Conservation (phyloP, 2,113 vertebrate genomes). For the Triplophysa siluroides region DNA sequence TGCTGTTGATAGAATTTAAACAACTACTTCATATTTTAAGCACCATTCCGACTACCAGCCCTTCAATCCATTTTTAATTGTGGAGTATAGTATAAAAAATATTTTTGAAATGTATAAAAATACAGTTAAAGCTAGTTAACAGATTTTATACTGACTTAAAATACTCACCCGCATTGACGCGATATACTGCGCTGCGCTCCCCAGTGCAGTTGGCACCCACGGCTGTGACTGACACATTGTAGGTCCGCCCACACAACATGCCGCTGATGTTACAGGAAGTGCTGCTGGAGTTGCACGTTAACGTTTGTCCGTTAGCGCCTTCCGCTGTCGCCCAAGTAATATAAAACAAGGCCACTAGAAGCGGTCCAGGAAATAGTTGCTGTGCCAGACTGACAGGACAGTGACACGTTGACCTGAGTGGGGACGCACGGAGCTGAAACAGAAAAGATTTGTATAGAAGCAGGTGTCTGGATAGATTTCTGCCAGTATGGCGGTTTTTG, state of each 20-base stretch:
- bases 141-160: not conserved
- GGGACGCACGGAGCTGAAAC: slow-evolving; percentile 54
- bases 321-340: slow-evolving; percentile 42
- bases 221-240: slow-evolving; percentile 53
- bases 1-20: too few relatives aligned
- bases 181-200: slow-evolving; percentile 31
- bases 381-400: slow-evolving; percentile 47
- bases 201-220: slow-evolving; percentile 42
- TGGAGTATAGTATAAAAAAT: too few relatives aligned
- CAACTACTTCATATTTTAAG: too few relatives aligned
- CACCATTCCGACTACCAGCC: too few relatives aligned
- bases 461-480: too few relatives aligned
- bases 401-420: slow-evolving; percentile 37
- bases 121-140: slow-evolving; percentile 12
- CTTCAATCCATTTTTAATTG: too few relatives aligned
- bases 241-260: slow-evolving; percentile 54
- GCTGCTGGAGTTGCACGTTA: slow-evolving; percentile 46
- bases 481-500: too few relatives aligned
- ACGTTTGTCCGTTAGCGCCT: slow-evolving; percentile 18
- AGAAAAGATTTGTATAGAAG: not conserved
- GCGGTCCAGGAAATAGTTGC: slow-evolving; percentile 47
- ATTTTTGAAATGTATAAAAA: too few relatives aligned
- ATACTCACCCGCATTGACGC: slow-evolving; percentile 41
- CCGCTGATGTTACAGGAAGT: slow-evolving; percentile 52
- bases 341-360: slow-evolving; percentile 16